phyloP scores from a whole-genome alignment of 2,113 vertebrate genomes.

The Haemorhous mexicanus region DNA sequence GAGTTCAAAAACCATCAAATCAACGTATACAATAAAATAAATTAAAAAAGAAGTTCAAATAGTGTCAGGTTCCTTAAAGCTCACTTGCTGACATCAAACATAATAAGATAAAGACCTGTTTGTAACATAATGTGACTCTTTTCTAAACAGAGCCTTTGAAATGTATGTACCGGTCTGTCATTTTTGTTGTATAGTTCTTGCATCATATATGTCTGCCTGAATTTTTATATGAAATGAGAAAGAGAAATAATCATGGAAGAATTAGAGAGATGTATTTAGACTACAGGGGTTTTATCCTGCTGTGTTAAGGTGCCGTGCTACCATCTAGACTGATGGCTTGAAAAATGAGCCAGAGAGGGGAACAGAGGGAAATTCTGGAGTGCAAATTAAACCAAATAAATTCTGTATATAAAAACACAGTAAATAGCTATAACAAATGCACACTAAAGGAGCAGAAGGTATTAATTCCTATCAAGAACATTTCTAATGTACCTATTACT shows the following conservation, averaged over 20 bases:
- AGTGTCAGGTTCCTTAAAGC: constrained; percentile 50
- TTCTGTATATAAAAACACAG: not conserved
- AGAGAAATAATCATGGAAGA: not conserved
- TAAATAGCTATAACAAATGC: constrained; percentile 44
- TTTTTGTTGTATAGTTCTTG: not conserved
- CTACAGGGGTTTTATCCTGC: not conserved
- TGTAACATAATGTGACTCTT: constrained; percentile 53
- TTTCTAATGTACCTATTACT: constrained; percentile 62
- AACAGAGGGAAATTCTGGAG: constrained; percentile 6
- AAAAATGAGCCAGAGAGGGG: constrained; percentile 14
- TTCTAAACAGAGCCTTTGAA: constrained; percentile 50
- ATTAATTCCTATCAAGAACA: constrained; percentile 49
- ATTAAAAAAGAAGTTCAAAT: constrained; percentile 51
- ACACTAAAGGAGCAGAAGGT: constrained; percentile 9
- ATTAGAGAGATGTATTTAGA: not conserved
- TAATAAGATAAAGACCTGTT: constrained; percentile 38
- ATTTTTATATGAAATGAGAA: constrained; percentile 10
- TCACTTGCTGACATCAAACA: constrained; percentile 17
- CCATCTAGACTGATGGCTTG: not conserved
- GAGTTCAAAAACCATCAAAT: constrained; percentile 69
- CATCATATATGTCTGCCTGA: not conserved
- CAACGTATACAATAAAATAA: constrained; percentile 58
- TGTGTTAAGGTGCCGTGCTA: constrained; percentile 33
- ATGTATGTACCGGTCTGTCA: constrained; percentile 5
- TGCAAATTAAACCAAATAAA: constrained; percentile 34